Base-by-base conservation (phyloP, 1,140 invertebrate genomes). In the Diploscapter pachys region DNA sequence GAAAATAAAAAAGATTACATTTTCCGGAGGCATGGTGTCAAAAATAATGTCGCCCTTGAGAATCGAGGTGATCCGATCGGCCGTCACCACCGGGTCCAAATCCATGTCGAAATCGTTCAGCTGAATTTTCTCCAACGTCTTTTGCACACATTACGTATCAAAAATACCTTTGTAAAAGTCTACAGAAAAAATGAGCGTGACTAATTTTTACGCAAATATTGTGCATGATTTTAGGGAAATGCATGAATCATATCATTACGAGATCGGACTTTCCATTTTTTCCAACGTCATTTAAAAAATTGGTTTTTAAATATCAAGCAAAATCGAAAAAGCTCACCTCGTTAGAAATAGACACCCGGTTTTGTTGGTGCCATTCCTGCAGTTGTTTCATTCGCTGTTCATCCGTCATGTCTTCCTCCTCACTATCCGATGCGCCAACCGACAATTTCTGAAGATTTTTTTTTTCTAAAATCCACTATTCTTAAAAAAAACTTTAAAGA, bases 391-490 rank as follows among this genome's bases (percentile, higher is more conserved):
- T 5, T 67, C 65, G 5, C 56, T 55, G 9, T 63, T n/a, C 5
- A 51, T 52, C 50, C 55, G 59, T 5, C 67, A 75, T 71, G 9
- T 53, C 62, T 5, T 80, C 73, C 11, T 80, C 79, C n/a, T 79
- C 78, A 11, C 49, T 56, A 61, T 80, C 79, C 13, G 52, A 74
- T 13, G 51, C 66, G 11, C 79, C 79, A 9, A 80, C 74, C 5
- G 79, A 81, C 55, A 80, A 49, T 70, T 76, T 80, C 79, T 80
- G 63, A 55, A 81, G 68, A 80, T 3, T 50, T 52, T 50, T 31
- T 31, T 31, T 31, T 31, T 31, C 31, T 31, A 31, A 31, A 31
- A 1, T 31, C 31, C 31, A 31, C 31, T 31, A 31, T 31, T 31
- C 31, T 31, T 31, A 6, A 65, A 65, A 9, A 49, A 65, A 65